A percentile compares a stretch with the other conserved stretches of the same genome.
Evolutionary conservation across 35 echinoderm and acorn worm genomes (phyloP).

Genomic region (Ptychodera flava): DNA sequence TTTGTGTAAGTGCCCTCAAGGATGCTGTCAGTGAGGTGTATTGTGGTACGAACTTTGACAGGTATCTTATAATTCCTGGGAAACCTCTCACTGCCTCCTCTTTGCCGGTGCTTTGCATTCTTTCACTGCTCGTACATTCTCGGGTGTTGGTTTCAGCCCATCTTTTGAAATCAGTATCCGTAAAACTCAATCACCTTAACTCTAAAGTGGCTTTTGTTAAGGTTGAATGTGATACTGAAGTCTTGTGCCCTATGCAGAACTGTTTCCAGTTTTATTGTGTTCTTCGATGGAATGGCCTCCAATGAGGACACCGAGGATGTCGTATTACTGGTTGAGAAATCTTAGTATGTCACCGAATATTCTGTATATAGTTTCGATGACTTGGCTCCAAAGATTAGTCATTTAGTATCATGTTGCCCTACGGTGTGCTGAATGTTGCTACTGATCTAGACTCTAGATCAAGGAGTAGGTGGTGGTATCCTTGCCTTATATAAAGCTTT

Average conservation of each 20-base stretch:
- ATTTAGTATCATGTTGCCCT: constrained; percentile 16
- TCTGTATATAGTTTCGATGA: background rate
- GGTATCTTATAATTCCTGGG: constrained; percentile 59
- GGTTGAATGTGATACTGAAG: too few species aligned
- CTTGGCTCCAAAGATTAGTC: constrained; percentile 2
- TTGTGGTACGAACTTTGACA: constrained; percentile 48
- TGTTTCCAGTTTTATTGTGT: constrained; percentile 31
- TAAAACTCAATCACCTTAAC: constrained; percentile 54
- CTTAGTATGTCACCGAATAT: background rate
- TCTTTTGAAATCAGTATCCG: constrained; percentile 55
- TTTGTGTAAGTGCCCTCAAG: too few species aligned
- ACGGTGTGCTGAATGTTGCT: constrained; percentile 28
- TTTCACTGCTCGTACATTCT: too few species aligned
- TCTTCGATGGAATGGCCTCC: constrained; percentile 53
- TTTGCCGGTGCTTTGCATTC: too few species aligned
- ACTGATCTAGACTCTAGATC: constrained; percentile 39
- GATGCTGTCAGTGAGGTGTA: too few species aligned
- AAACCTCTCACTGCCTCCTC: constrained; percentile 49
- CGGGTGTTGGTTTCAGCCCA: too few species aligned
- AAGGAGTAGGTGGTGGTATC: constrained; percentile 49
- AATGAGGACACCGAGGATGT: constrained; percentile 21
- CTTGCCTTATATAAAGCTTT: constrained; percentile 53
- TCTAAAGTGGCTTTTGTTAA: constrained; percentile 38
- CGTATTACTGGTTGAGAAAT: too few species aligned
- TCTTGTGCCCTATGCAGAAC: too few species aligned